Percentiles rank a stretch among this genome's conserved stretches.
Evolutionary conservation across 2,797 vertebrate species (phyloP).

Genomic region (Microcaecilia unicolor): DNA sequence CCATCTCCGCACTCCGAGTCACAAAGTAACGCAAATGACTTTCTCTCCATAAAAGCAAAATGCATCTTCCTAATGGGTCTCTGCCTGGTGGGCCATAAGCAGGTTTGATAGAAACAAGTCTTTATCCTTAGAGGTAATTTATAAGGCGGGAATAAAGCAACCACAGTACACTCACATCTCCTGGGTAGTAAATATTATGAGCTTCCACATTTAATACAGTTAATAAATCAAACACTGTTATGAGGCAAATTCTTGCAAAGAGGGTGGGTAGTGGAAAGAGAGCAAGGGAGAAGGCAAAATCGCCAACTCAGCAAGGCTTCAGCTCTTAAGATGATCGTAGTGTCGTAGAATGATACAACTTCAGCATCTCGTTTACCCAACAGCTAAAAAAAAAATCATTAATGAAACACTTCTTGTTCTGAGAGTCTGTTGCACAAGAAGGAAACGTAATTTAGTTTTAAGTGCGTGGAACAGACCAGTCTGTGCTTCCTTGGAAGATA

Average conservation of each 20-base stretch:
- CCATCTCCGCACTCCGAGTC: slow-evolving; percentile 15
- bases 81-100: slow-evolving; percentile 24
- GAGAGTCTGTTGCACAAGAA: too few species aligned
- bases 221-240: slow-evolving; percentile 44
- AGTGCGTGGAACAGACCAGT: too few species aligned
- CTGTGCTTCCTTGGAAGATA: too few species aligned
- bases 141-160: slow-evolving; percentile 37
- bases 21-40: slow-evolving; percentile 16
- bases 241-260: slow-evolving; percentile 20
- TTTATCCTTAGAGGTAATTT: slow-evolving; percentile 55
- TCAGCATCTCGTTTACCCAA: too few species aligned
- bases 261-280: too few species aligned
- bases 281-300: too few species aligned
- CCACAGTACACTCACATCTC: slow-evolving; percentile 35
- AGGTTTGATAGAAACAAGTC: slow-evolving; percentile 38
- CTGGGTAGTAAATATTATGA: slow-evolving; percentile 47
- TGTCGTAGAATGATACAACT: too few species aligned
- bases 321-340: too few species aligned
- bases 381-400: too few species aligned
- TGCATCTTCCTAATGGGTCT: slow-evolving; percentile 31
- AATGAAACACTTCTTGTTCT: too few species aligned
- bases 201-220: slow-evolving; percentile 41
- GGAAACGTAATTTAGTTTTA: too few species aligned
- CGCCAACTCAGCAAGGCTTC: too few species aligned
- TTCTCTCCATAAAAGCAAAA: slow-evolving; percentile 36